phyloP scores from a whole-genome alignment of 1,140 invertebrate species.

The Drosophila neocordata region DNA sequence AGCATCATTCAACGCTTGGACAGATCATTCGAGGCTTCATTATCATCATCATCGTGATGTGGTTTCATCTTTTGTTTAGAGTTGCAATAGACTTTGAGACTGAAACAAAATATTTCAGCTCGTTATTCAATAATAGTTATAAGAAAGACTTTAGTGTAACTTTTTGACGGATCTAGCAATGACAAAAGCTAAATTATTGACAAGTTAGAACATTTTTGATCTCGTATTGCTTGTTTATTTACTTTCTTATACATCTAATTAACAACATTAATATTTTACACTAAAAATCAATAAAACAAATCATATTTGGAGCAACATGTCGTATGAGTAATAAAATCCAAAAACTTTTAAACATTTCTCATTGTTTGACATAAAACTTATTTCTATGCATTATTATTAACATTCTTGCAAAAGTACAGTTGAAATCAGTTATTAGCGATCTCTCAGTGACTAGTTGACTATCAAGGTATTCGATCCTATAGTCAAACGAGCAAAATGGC shows the following conservation, averaged over 20 bases:
- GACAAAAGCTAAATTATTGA: too few relatives aligned
- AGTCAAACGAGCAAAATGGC: not conserved
- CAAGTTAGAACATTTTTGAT: too few relatives aligned
- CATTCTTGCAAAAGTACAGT: too few relatives aligned
- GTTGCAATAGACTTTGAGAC: constrained; percentile 6
- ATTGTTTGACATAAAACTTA: not conserved
- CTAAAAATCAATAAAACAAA: too few relatives aligned
- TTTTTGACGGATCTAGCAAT: too few relatives aligned
- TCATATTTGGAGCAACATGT: not conserved
- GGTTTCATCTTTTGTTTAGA: constrained; percentile 53
- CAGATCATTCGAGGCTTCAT: constrained; percentile 2
- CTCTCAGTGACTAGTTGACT: not conserved
- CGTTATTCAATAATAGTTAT: not conserved
- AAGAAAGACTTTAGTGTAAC: constrained; percentile 16
- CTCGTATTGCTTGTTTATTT: too few relatives aligned
- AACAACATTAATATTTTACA: too few relatives aligned
- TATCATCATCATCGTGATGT: constrained; percentile 39
- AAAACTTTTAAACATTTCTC: too few relatives aligned
- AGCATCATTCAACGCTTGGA: constrained; percentile 50
- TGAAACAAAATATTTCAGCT: too few relatives aligned
- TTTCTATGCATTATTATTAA: too few relatives aligned
- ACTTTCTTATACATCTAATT: too few relatives aligned
- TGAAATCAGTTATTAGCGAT: not conserved
- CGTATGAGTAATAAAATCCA: not conserved
- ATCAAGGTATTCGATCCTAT: not conserved